A percentile compares a stretch with the other conserved stretches of the same genome.
Conservation (phyloP, 2,888 invertebrate genomes). For the Adineta ricciae region DNA sequence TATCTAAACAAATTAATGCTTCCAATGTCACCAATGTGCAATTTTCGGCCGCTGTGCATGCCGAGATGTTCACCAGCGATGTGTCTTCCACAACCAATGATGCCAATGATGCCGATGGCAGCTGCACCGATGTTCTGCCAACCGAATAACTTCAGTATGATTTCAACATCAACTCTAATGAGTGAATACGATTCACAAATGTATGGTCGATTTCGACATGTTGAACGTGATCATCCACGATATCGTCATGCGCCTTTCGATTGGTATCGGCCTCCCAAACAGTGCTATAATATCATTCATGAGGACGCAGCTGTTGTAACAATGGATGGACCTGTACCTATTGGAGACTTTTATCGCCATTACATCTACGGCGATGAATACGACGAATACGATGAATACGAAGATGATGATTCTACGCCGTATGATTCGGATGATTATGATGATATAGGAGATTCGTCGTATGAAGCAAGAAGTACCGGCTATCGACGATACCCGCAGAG, state of each 20-base stretch:
- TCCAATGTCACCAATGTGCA: not conserved
- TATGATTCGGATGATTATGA: not conserved
- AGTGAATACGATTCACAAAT: not conserved
- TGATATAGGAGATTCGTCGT: not conserved
- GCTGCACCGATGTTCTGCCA: not conserved
- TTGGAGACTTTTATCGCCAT: not conserved
- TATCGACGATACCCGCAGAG: not conserved
- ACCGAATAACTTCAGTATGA: not conserved
- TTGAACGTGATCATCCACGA: not conserved
- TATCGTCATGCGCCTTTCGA: conserved; percentile 17
- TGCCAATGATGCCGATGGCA: not conserved
- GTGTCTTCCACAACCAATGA: not conserved
- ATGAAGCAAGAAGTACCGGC: not conserved
- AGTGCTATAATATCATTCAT: not conserved
- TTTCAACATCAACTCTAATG: not conserved
- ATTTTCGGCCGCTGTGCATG: not conserved
- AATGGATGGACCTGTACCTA: not conserved
- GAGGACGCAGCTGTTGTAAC: conserved; percentile 10
- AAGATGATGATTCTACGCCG: not conserved
- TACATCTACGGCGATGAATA: not conserved
- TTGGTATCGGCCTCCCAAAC: conserved; percentile 11
- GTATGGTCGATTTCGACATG: conserved; percentile 18
- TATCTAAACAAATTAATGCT: not conserved
- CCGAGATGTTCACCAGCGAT: not conserved
- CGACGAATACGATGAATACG: not conserved